A percentile compares a stretch with the other conserved stretches of the same genome.
These are phyloP conservation scores for Uria aalge DNA, from an alignment of 2,113 vertebrate genomes.

Conservation along the genomic window DNA sequence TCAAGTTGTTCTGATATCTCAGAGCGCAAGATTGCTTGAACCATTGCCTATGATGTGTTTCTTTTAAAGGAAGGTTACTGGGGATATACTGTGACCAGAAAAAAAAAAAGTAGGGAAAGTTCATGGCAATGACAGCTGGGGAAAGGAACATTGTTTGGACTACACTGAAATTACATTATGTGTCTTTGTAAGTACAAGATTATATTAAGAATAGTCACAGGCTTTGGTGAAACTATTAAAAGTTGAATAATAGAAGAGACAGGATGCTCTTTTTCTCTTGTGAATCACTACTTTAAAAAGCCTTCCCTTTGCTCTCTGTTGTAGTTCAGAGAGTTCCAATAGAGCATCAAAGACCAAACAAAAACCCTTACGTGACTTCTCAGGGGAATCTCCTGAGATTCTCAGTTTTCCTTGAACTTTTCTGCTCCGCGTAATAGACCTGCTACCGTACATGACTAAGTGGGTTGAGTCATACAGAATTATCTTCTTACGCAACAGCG, in stretches of 20 bases:
- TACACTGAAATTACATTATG: not conserved
- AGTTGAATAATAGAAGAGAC: not conserved
- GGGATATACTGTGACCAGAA: not conserved
- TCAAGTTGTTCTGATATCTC: not conserved
- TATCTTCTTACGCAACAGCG: not conserved
- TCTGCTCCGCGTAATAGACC: not conserved
- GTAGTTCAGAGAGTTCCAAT: not conserved
- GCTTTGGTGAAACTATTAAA: not conserved
- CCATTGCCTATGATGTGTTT: not conserved
- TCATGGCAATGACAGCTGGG: not conserved
- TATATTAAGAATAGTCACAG: not conserved
- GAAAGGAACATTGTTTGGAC: not conserved
- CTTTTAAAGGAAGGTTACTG: not conserved
- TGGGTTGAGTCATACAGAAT: not conserved
- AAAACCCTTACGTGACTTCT: not conserved
- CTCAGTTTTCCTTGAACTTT: not conserved
- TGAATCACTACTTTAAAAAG: not conserved
- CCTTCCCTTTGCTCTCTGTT: not conserved
- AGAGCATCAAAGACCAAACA: conserved; percentile 8
- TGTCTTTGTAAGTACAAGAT: not conserved
- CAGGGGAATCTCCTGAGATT: not conserved
- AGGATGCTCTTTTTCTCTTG: not conserved
- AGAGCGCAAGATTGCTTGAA: not conserved
- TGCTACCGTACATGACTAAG: not conserved
- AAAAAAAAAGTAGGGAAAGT: not conserved